These are phyloP conservation scores for Theretra japonica DNA, from an alignment of 2,888 invertebrate species.

Conservation along the genomic window DNA sequence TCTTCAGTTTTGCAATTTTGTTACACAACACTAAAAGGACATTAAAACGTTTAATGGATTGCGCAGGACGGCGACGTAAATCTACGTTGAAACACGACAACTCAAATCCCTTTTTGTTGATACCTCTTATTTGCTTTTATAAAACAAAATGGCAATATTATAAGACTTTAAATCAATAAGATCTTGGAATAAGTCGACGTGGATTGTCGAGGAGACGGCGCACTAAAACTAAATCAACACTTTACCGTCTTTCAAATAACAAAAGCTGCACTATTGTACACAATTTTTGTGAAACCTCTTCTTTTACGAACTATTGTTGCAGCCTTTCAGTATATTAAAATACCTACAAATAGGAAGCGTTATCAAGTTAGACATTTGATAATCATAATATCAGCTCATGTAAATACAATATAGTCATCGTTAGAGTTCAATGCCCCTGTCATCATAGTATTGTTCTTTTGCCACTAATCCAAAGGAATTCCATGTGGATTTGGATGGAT, in stretches of 20 bases:
- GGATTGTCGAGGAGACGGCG: neutral
- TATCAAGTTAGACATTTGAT: too few relatives aligned
- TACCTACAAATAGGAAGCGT: too few relatives aligned
- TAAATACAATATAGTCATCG: too few relatives aligned
- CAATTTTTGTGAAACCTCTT: neutral
- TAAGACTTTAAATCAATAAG: constrained; percentile 4
- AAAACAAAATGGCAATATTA: constrained; percentile 16
- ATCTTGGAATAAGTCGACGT: constrained; percentile 24
- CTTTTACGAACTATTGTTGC: neutral
- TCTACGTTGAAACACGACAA: constrained; percentile 46
- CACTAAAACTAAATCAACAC: constrained; percentile 21
- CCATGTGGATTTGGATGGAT: too few relatives aligned
- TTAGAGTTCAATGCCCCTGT: too few relatives aligned
- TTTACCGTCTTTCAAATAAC: neutral
- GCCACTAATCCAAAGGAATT: too few relatives aligned
- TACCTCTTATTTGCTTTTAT: constrained; percentile 28
- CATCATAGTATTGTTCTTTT: too few relatives aligned
- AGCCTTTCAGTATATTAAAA: neutral
- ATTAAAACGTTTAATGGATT: constrained; percentile 55
- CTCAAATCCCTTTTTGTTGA: constrained; percentile 43
- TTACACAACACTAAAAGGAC: constrained; percentile 45
- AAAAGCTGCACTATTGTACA: constrained; percentile 33
- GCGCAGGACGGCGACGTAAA: constrained; percentile 48
- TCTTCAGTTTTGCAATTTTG: constrained; percentile 35
- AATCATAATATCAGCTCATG: too few relatives aligned